Base-by-base conservation (phyloP, 2,113 vertebrate genomes). In the Callaeas wilsoni region DNA sequence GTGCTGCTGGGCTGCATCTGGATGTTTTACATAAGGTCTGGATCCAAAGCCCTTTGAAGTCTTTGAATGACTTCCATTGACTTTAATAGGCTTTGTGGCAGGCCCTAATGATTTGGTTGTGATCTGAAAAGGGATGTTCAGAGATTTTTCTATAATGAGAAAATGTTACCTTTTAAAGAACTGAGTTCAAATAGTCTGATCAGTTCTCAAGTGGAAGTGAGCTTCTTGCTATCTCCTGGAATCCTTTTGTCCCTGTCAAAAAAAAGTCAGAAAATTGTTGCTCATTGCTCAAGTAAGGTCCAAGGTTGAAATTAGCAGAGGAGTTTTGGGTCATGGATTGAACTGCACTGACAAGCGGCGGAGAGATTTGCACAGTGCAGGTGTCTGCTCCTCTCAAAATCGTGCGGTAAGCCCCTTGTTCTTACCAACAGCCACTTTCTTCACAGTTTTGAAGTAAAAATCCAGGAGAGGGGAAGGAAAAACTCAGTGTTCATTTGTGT, bases 61-160 rank as follows among this genome's bases (percentile, higher is more conserved):
- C 70, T 94, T 84, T 82, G 84, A 96, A 82, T 88, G 67, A 89
- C 84, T 91, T 90, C 74, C 77, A 78, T 93, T 93, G 94, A 86
- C 90, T 96, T 93, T 90, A 95, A 73, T 55, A 80, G 93, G 88
- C 88, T 96, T 93, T 97, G 87, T 95, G 93, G 77, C 89, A 87
- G 87, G 89, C 81, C 95, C 84, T 95, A 87, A 94, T 96, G 93
- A 93, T 95, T 93, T 95, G 89, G 87, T 82, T 92, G 93, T 89
- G 93, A 96, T 96, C 70, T 90, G 84, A 89, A 93, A 89, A 87
- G 63, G 67, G 75, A 68, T 87, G 56, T 95, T 90, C 79, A 65
- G 76, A 87, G 90, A 84, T 57, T 90, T 90, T 96, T 93, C 71
- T 90, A 22, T 92, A 94, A 94, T 90, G 90, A 93, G 93, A 88